A percentile compares a stretch with the other conserved stretches of the same genome.
phyloP scores from a whole-genome alignment of 2,888 invertebrate genomes.

The Trichopria drosophilae region DNA sequence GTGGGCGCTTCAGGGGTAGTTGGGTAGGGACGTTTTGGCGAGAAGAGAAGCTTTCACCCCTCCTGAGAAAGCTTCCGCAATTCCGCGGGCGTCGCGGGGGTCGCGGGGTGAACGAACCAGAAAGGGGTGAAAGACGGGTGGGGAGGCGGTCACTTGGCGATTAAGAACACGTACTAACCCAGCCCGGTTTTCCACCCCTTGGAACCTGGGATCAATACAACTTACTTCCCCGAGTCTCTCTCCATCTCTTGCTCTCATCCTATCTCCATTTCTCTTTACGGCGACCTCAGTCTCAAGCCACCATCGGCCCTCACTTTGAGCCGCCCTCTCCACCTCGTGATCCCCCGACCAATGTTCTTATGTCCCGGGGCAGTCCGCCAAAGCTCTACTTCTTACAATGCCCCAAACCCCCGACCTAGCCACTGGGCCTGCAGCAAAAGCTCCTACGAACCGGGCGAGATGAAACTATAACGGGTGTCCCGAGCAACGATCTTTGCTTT shows the following conservation, averaged over 20 bases:
- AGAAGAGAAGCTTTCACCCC: constrained; percentile 5
- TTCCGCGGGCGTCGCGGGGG: constrained; percentile 18
- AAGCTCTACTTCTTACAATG: constrained; percentile 47
- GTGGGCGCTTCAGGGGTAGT: constrained; percentile 33
- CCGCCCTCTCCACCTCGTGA: constrained; percentile 43
- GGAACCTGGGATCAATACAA: constrained; percentile 57
- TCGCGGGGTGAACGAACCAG: constrained; percentile 22
- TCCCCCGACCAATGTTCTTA: constrained; percentile 52
- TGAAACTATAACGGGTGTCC: too few species aligned
- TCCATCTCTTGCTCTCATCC: constrained; percentile 16
- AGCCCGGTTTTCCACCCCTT: constrained; percentile 57
- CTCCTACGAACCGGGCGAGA: not conserved
- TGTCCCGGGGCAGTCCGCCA: constrained; percentile 50
- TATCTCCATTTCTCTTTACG: too few species aligned
- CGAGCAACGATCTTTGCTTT: too few species aligned
- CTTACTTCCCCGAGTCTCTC: constrained; percentile 54
- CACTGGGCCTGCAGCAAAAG: not conserved
- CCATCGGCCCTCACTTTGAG: constrained; percentile 33
- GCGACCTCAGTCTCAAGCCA: too few species aligned
- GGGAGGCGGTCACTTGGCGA: constrained; percentile 58
- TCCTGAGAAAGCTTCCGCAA: constrained; percentile 17
- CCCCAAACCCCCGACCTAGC: constrained; percentile 29
- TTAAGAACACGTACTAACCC: constrained; percentile 60
- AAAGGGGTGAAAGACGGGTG: constrained; percentile 23
- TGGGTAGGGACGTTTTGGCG: constrained; percentile 16